phyloP scores from a whole-genome alignment of 2,797 vertebrate genomes.

The Lepilemur septentrionalis region DNA sequence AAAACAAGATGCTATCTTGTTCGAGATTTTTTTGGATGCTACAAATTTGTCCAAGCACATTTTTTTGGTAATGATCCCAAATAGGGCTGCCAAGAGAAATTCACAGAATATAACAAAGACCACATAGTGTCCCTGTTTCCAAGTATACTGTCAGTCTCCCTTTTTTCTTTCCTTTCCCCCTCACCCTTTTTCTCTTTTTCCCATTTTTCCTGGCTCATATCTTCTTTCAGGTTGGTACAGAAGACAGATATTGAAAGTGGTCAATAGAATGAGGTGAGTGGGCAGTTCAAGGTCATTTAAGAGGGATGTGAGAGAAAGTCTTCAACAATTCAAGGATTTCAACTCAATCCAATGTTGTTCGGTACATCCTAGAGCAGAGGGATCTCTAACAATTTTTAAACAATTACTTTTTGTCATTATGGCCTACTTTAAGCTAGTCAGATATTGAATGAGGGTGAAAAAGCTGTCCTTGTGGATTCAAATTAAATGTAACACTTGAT shows the following conservation, averaged over 20 bases:
- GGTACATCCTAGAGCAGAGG: neutral
- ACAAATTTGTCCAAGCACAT: neutral
- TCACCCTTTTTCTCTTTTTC: neutral
- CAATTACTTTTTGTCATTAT: neutral
- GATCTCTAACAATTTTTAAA: neutral
- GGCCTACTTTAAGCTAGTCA: neutral
- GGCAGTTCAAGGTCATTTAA: neutral
- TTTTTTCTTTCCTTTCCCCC: neutral
- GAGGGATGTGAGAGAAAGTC: neutral
- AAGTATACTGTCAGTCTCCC: neutral
- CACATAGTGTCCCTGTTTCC: neutral
- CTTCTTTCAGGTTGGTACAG: neutral
- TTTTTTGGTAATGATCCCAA: neutral
- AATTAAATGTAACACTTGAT: neutral
- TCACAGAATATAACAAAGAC: neutral
- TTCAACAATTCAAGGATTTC: neutral
- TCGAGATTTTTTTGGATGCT: neutral
- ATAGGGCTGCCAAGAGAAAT: neutral
- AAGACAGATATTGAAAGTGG: neutral
- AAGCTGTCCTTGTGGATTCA: neutral
- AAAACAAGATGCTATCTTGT: neutral
- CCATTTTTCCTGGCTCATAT: neutral
- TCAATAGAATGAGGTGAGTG: neutral
- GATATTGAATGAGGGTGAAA: neutral
- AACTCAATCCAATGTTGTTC: neutral